Base-by-base conservation (phyloP, 1,140 invertebrate species). In the Drosophila bipectinata region DNA sequence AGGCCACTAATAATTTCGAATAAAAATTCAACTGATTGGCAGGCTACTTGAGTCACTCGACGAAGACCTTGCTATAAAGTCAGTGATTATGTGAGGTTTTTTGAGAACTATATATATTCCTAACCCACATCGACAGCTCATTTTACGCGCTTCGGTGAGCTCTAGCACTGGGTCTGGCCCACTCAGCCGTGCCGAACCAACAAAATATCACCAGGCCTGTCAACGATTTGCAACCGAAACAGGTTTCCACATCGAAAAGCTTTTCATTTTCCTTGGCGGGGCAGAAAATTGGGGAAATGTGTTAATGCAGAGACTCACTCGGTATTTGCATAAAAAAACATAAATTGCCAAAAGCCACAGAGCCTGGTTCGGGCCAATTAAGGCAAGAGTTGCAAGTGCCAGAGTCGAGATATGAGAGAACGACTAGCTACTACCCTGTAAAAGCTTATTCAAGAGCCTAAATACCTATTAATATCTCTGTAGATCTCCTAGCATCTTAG, bases 361-460 rank as follows among this genome's bases (percentile, higher is more conserved):
- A 21, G 21, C 21, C 21, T 45, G 54, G 62, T 47, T 57, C 55
- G 60, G 64, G 69, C 61, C 61, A 79, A 75, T 79, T 81, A 72
- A 59, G 82, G 61, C 77, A 75, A 82, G 71, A 75, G 72, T 71
- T 81, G 75, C 82, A 87, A 87, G 82, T 88, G 83, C 41, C 6
- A 44, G 4, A 28, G 26, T 5, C 1, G 26, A 4, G 26, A 28
- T 28, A 28, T 28, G 26, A 28, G 26, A 28, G 26, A 28, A 0
- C 26, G 26, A 28, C 5, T 28, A 7, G 6, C 5, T 28, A 7
- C 26, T 28, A 28, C 26, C 26, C 26, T 28, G 26, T 28, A 28
- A 0, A 21, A 21, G 21, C 21, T 21, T 21, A 21, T 21, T 21
- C 2, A 21, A 21, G 21, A 21, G 21, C 21, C 0, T 21, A 21